Evolutionary conservation across 2,888 invertebrate species (phyloP), one percentile per base, ranked within the genome.

Genomic region (Tillus elongatus): DNA sequence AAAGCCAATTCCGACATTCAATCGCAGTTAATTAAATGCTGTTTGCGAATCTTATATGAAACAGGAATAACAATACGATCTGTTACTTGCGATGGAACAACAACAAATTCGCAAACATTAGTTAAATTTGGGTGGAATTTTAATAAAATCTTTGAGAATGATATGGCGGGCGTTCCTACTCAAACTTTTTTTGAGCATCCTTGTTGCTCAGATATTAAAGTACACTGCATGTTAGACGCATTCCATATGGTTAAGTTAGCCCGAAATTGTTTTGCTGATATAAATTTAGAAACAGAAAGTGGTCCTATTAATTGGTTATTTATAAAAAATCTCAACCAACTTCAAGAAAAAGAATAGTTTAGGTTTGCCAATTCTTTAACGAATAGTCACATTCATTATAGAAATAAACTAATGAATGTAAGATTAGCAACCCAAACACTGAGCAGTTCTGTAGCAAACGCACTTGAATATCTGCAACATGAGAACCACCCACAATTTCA

Each of bases 321-420:
- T 33, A 41, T 49, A 9, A 41, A 29, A 34, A 33, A 34, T 13
- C 28, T 47, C 9, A 32, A 47, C 26, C 6, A 39, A 13, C 8
- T 49, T 10, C 50, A 50, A 35, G 19, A 37, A 11, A 12, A 32
- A 27, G 43, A 50, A 41, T 4, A 40, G 26, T 36, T 49, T 13
- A 41, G 35, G 32, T 36, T 50, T 8, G 49, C 46, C 12, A 51
- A 49, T 40, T 42, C 43, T 2, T 28, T 48, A 11, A 27, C 35
- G 8, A 36, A 39, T n/a, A 26, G 28, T 10, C 49, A 50, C 39
- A 31, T 49, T 2, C 36, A 44, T 32, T 50, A 38, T 36, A 40
- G 43, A 37, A 46, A 49, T 35, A 45, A 45, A 40, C 41, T 45
- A 13, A 46, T 51, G 46, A 49, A 45, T 37, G 46, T 49, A 4